A percentile compares a stretch with the other conserved stretches of the same genome.
Evolutionary conservation across 2,797 vertebrate species (phyloP).

Genomic region (Ara ararauna): DNA sequence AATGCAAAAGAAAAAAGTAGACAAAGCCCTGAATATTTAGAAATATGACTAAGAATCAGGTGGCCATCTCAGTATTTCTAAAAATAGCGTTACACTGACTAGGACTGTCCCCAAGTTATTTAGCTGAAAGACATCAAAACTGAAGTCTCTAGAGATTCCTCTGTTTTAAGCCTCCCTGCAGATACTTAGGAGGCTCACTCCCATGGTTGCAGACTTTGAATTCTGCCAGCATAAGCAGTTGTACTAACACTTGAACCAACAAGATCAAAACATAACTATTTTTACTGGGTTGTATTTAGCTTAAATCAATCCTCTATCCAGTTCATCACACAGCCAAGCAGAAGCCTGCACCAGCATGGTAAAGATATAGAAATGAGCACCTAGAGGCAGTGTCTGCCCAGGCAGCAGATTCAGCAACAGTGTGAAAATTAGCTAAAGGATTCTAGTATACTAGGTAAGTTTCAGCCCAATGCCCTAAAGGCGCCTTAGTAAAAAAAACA

Average conservation of each 20-base stretch:
- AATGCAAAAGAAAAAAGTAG: fast-evolving
- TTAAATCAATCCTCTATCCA: background rate
- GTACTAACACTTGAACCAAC: background rate
- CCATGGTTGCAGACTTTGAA: background rate
- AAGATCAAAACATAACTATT: background rate
- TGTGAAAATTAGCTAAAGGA: background rate
- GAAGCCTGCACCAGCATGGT: background rate
- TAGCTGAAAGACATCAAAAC: background rate
- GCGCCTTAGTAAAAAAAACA: background rate
- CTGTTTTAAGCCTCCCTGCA: background rate
- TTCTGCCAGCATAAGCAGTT: background rate
- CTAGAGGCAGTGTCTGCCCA: background rate
- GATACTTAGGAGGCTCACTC: background rate
- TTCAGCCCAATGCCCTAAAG: background rate
- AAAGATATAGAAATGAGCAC: background rate
- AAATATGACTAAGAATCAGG: background rate
- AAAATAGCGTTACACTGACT: background rate
- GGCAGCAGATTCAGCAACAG: background rate
- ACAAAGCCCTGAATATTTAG: background rate
- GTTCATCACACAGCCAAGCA: background rate
- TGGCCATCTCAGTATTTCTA: background rate
- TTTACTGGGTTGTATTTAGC: background rate
- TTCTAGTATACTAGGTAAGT: background rate
- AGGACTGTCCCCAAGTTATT: background rate
- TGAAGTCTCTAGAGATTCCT: background rate